These are phyloP conservation scores for Mactromeris polynyma DNA, from an alignment of 2,888 invertebrate species.

Conservation along the genomic window DNA sequence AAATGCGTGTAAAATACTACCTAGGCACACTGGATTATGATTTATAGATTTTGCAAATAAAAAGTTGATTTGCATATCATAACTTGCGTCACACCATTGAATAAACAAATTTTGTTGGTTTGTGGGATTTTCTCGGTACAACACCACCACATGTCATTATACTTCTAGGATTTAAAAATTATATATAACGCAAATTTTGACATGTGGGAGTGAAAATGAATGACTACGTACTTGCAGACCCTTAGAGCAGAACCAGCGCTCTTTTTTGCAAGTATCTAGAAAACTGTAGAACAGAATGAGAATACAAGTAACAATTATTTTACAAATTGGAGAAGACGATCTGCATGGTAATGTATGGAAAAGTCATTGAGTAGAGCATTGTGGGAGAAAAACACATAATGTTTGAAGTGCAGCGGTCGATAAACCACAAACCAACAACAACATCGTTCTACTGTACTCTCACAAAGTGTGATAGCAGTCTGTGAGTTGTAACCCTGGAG, in stretches of 20 bases:
- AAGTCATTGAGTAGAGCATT: background rate
- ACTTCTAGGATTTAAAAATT: background rate
- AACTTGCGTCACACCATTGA: background rate
- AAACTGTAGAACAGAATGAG: too few relatives aligned
- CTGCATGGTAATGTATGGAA: background rate
- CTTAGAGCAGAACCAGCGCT: background rate
- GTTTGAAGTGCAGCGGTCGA: too few relatives aligned
- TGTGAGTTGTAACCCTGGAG: too few relatives aligned
- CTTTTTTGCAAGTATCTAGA: background rate
- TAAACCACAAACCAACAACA: too few relatives aligned
- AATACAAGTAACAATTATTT: too few relatives aligned
- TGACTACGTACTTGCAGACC: background rate
- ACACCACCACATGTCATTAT: background rate
- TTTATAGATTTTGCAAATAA: background rate
- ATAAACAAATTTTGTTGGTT: background rate
- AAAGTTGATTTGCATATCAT: background rate
- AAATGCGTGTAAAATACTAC: background rate
- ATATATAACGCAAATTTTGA: background rate
- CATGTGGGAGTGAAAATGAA: constrained; percentile 7
- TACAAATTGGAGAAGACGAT: too few relatives aligned
- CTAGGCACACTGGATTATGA: background rate
- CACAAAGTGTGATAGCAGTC: too few relatives aligned
- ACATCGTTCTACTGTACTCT: too few relatives aligned
- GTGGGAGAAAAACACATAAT: background rate
- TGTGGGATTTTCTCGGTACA: background rate